Evolutionary conservation across 2,888 invertebrate species (phyloP), one percentile per base, ranked within the genome.

Genomic region (Rhabditoides inermis): DNA sequence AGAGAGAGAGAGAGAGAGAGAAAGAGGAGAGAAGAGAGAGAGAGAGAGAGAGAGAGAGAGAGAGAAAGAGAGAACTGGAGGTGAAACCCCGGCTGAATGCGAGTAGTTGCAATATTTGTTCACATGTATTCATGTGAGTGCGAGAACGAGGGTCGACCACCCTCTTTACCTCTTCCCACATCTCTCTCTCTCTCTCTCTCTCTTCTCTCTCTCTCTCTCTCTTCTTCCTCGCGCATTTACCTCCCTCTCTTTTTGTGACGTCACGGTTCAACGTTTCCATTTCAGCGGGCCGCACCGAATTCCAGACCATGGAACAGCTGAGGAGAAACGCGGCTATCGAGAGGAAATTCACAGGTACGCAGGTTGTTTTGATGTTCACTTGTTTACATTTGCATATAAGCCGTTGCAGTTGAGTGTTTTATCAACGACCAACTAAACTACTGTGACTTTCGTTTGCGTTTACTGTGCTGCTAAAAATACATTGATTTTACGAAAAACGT

Each of bases 271-370:
- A n/a, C n/a, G n/a, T n/a, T n/a, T n/a, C n/a, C n/a, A n/a, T n/a
- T 77, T 78, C 59, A 79, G 88, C 88, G 52, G 89, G 90, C 2
- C 83, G 90, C 61, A 94, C 94, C 0, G 92, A 95, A 77, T 86
- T 87, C 64, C 92, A 94, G 80, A 90, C 92, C 0, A 83, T 92
- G 40, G 88, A 90, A 76, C 91, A 94, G 65, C 87, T 88, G 5
- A 86, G 86, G 68, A 84, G 87, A 61, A 84, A 87, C 44, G 84
- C 87, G 3, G 83, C 86, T 56, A 83, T 85, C 10, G 88, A 89
- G 74, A 45, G 58, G 28, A 40, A 48, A 40, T 66, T 54, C 50
- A 49, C 46, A 53, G 56, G 57, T 65, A 54, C 45, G 45, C 35
- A 18, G 18, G 18, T n/a, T 18, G 18, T n/a, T 39, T 39, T 18